Evolutionary conservation across 2,888 invertebrate genomes (phyloP), one percentile per base, ranked within the genome.

Genomic region (Acanthoscelides obtectus): DNA sequence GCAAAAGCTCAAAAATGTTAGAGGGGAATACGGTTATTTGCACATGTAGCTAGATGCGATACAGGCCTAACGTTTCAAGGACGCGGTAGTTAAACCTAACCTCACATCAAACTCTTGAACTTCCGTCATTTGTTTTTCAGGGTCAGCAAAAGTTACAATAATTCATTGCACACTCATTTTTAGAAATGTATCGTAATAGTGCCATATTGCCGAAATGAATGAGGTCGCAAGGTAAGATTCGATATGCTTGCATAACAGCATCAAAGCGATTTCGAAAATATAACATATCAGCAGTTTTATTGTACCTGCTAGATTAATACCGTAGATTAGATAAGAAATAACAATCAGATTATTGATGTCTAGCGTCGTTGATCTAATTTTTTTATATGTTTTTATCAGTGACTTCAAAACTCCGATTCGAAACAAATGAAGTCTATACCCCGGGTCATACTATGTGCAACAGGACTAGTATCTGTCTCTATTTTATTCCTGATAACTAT

Each of bases 401-500:
- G 67, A 64, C 20, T 22, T 5, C n/a, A 22, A 69, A 69, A 71
- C 64, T 63, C 20, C 27, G 25, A 63, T 75, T 27, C 19, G 20
- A 27, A 70, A 63, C 69, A 71, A 69, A 76, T 68, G 74, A 72
- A 73, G 72, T 70, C 70, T 67, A 22, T 74, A 64, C 75, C 74
- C 19, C 70, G 72, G 66, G 70, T 72, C 45, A 68, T 73, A 70
- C 71, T 73, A 70, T 27, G 72, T 20, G 63, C 69, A 17, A 72
- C 71, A 22, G 70, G 72, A 67, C 19, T 75, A 27, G 64, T 74
- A 27, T 71, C 73, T 66, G 22, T 75, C 68, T 71, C 71, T 71
- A 71, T 76, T 74, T 71, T 75, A 69, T 71, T 77, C 69, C 68
- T 75, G 21, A 27, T 77, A 69, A 75, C 70, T 19, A 70, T 77